Evolutionary conservation across 2,113 vertebrate species (phyloP), one percentile per base, ranked within the genome.

Genomic region (Gambusia affinis): DNA sequence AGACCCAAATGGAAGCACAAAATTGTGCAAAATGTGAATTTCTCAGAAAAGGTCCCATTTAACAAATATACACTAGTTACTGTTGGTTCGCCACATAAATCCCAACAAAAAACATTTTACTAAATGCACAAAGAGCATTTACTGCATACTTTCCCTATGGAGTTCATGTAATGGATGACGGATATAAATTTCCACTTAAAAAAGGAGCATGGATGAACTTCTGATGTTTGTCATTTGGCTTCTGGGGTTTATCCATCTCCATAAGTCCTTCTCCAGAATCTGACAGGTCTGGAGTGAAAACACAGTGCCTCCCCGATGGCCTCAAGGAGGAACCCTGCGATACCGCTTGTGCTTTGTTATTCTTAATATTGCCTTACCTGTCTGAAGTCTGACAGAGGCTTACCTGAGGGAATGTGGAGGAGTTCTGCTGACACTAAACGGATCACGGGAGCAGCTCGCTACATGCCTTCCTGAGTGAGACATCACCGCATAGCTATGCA

Each of bases 401-500:
- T 68, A 91, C 92, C 91, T 89, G 87, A 77, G 91, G 90, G 87
- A 84, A 82, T 69, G 73, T 60, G 84, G 77, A 78, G 85, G 88
- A 84, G 83, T 75, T 79, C 35, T 75, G 69, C 74, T 30, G 86
- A 83, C 76, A 78, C 71, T 77, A 65, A 90, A 67, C 30, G 82
- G 86, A 83, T 89, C 86, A 84, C 64, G 57, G 79, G 68, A 89
- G 85, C 91, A 89, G 80, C 84, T 92, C 73, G 7, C 73, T 83
- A 82, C 90, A 92, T 10, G 88, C 72, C 86, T 72, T 35, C 4
- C 37, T 64, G 80, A 83, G 79, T 67, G 82, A 85, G 87, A 75
- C 92, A 82, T 93, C 91, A 91, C 70, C 82, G 27, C 87, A 78
- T 73, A 84, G 82, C 83, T 93, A 92, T 92, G 92, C 70, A 85